These are phyloP conservation scores for Epinotia nisella DNA, from an alignment of 2,888 invertebrate species.

Conservation along the genomic window DNA sequence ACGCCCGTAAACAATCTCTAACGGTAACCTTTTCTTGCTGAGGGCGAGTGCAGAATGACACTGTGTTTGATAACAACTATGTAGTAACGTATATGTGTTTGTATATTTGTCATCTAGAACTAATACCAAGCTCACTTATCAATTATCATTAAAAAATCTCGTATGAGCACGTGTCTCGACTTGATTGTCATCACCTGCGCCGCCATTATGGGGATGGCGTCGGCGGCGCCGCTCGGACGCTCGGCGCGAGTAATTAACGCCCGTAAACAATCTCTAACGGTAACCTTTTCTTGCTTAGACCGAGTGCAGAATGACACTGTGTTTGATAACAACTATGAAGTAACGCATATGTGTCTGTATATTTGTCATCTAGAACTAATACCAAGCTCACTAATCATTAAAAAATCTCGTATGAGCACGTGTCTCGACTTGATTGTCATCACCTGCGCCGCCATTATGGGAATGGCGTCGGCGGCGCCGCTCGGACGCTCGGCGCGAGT, in stretches of 20 bases:
- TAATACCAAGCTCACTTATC: no score
- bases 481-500: constrained; percentile 3
- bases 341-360: neutral
- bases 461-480: neutral
- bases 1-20: constrained; percentile 28
- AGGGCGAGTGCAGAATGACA: constrained; percentile 3
- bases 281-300: constrained; percentile 26
- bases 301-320: neutral
- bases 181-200: constrained; percentile 17
- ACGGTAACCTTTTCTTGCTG: constrained; percentile 26
- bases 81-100: neutral
- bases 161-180: neutral
- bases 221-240: constrained; percentile 9
- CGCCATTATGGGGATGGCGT: neutral
- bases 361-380: no score
- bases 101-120: no score
- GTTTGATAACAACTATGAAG: neutral
- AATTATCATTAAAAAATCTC: no score
- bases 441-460: constrained; percentile 16
- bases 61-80: neutral
- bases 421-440: neutral
- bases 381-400: no score
- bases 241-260: constrained; percentile 17
- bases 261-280: constrained; percentile 27
- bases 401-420: no score